These are phyloP conservation scores for Syncerus caffer DNA, from an alignment of 2,797 vertebrate species.

Conservation along the genomic window DNA sequence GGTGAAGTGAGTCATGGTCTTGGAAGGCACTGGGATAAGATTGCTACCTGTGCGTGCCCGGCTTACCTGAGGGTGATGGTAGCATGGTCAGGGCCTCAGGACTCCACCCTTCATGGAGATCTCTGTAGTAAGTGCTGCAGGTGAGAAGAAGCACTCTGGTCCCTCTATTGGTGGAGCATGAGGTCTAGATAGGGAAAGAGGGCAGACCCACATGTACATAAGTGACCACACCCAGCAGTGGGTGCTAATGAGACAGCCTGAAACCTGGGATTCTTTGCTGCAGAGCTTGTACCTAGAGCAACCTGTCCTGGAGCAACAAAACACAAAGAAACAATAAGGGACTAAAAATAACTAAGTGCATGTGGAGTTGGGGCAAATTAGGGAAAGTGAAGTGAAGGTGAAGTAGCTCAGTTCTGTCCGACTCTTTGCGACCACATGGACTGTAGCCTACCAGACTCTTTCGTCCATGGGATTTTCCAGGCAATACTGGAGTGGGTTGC, in stretches of 20 bases:
- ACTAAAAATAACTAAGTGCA: neutral
- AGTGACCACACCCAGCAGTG: rapidly evolving
- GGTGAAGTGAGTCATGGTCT: neutral
- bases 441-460: too few relatives aligned
- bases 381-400: neutral
- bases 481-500: too few relatives aligned
- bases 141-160: neutral
- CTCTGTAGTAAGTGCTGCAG: neutral
- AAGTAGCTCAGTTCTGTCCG: too few relatives aligned
- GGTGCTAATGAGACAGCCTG: neutral
- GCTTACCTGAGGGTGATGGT: neutral
- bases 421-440: too few relatives aligned
- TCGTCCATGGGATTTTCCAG: too few relatives aligned
- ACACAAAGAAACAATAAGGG: neutral
- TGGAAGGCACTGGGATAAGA: neutral
- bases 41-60: too few relatives aligned
- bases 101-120: neutral
- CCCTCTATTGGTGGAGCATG: rapidly evolving
- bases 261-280: neutral
- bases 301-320: neutral
- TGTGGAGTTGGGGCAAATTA: neutral
- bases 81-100: rapidly evolving
- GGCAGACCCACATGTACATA: neutral
- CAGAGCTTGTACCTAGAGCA: neutral
- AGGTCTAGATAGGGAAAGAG: neutral